Evolutionary conservation across 2,797 vertebrate genomes (phyloP).

Genomic region (Acanthurus leucopareius): DNA sequence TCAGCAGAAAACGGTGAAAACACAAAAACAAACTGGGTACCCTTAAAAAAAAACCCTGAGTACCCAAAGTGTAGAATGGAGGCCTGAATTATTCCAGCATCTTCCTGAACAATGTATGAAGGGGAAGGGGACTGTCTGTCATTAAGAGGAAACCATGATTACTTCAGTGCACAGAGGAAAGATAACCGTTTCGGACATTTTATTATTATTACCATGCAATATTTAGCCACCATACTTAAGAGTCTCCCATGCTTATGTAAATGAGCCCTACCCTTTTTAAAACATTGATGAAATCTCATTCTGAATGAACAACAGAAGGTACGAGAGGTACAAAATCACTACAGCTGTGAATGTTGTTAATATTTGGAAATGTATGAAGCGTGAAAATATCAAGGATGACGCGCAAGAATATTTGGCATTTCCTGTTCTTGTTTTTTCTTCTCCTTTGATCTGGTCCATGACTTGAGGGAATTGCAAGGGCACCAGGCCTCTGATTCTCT

Average conservation of each 20-base stretch:
- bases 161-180: background rate
- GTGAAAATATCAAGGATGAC: constrained; percentile 41
- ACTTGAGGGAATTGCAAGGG: constrained; percentile 37
- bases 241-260: constrained; percentile 13
- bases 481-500: constrained; percentile 53
- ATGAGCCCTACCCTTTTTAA: constrained; percentile 12
- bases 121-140: background rate
- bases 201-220: constrained; percentile 22
- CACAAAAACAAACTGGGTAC: background rate
- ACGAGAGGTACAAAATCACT: constrained; percentile 12
- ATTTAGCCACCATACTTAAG: constrained; percentile 10
- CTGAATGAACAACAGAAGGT: constrained; percentile 3
- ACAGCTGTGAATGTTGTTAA: constrained; percentile 17
- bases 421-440: constrained; percentile 35
- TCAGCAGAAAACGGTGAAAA: constrained; percentile 6
- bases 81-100: constrained; percentile 18
- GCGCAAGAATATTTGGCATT: constrained; percentile 71
- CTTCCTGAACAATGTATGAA: background rate
- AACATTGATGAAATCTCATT: constrained; percentile 23
- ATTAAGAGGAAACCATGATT: constrained; percentile 7
- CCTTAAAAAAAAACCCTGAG: constrained; percentile 33
- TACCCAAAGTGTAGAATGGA: constrained; percentile 24
- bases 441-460: constrained; percentile 41
- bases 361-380: constrained; percentile 35
- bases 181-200: background rate